phyloP scores from a whole-genome alignment of 2,113 vertebrate genomes.

The Leptosomus discolor region DNA sequence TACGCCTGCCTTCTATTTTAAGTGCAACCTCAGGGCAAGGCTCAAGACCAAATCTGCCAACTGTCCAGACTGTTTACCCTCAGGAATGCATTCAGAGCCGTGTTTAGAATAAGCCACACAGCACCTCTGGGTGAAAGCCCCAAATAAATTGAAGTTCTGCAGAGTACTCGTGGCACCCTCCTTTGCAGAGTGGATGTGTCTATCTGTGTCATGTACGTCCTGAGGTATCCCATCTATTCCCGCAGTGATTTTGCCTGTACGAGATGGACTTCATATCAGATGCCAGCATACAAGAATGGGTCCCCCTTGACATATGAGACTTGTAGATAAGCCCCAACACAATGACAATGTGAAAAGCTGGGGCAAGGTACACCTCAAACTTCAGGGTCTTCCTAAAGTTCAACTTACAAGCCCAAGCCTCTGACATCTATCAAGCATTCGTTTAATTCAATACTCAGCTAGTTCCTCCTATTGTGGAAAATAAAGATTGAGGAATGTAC shows the following conservation, averaged over 20 bases:
- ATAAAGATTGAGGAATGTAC: not conserved
- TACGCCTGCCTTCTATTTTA: not conserved
- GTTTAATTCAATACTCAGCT: not conserved
- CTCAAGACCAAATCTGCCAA: constrained; percentile 16
- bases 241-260: not conserved
- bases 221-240: not conserved
- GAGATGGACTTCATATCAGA: not conserved
- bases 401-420: not conserved
- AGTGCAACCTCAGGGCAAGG: not conserved
- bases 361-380: not conserved
- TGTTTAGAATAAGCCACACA: not conserved
- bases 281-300: not conserved
- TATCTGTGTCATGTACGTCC: accelerated
- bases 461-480: not conserved
- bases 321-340: not conserved
- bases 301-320: not conserved
- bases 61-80: not conserved
- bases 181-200: not conserved
- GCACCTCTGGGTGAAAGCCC: not conserved
- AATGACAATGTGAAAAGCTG: not conserved
- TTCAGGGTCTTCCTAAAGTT: not conserved
- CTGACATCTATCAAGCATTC: not conserved
- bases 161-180: not conserved
- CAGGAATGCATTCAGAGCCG: not conserved
- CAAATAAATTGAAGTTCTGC: not conserved